Conservation (phyloP, 2,888 invertebrate species). For the Calliphora vomitoria region DNA sequence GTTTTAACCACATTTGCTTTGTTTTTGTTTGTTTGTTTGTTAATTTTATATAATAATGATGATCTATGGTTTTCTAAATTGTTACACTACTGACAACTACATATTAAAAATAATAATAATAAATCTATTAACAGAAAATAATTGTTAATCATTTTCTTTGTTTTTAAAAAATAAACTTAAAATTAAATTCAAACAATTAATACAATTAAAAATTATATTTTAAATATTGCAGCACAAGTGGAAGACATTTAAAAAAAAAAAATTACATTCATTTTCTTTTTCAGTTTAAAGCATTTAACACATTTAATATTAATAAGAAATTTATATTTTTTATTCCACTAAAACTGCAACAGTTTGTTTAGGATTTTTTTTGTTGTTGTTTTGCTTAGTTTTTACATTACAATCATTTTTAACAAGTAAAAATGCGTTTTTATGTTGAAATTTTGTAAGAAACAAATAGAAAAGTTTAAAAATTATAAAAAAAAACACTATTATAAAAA, state of each 20-base stretch:
- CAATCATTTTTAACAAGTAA: slow-evolving; percentile 55
- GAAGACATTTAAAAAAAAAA: slow-evolving; percentile 78
- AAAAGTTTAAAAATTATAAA: background rate
- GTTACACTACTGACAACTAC: slow-evolving; percentile 62
- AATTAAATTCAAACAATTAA: slow-evolving; percentile 57
- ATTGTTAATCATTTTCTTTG: slow-evolving; percentile 47
- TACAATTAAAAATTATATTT: slow-evolving; percentile 68
- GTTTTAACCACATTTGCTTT: slow-evolving; percentile 64
- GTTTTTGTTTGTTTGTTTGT: slow-evolving; percentile 31
- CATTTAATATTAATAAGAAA: slow-evolving; percentile 46
- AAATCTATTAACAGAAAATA: slow-evolving; percentile 40
- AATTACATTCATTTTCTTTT: slow-evolving; percentile 42
- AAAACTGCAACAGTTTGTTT: slow-evolving; percentile 74
- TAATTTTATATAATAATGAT: slow-evolving; percentile 62
- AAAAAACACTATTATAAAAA: slow-evolving; percentile 35
- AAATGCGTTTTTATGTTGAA: slow-evolving; percentile 40
- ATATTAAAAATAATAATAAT: slow-evolving; percentile 56
- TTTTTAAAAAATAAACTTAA: slow-evolving; percentile 53
- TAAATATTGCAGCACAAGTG: slow-evolving; percentile 82
- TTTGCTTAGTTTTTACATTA: slow-evolving; percentile 31
- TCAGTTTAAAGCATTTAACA: slow-evolving; percentile 64
- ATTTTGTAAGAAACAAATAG: slow-evolving; percentile 3
- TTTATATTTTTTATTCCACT: slow-evolving; percentile 70
- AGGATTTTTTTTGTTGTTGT: slow-evolving; percentile 51
- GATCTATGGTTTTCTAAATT: slow-evolving; percentile 70